Evolutionary conservation across 2,113 vertebrate species (phyloP), one percentile per base, ranked within the genome.

Genomic region (Dascyllus trimaculatus): DNA sequence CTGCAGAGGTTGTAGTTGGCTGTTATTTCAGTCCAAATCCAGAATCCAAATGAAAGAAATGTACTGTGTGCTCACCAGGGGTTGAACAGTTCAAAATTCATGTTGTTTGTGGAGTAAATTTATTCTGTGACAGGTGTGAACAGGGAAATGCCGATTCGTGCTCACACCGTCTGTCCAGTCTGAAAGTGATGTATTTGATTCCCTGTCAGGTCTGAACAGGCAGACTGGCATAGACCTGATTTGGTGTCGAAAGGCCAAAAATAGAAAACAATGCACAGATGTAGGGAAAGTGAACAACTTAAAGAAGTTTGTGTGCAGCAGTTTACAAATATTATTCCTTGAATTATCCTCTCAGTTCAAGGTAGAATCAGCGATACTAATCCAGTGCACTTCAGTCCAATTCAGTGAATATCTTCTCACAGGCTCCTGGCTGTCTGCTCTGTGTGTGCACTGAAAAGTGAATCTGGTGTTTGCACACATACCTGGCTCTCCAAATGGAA

Each of bases 21-120:
- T 78, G 75, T 81, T 70, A 54, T 84, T 74, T 75, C 51, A 71
- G 67, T 71, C 4, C 0, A 40, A 46, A 52, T 71, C 49, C 13
- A 46, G 32, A 11, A 22, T 46, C 21, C 26, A 51, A 24, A 78
- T 59, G 46, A 76, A 69, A 66, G 17, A 83, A 9, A 10, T 26
- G 66, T 24, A 21, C 26, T 22, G 26, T 63, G 11, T 6, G 2
- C 46, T 54, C 45, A 14, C 1, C 22, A 63, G 22, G 19, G 17
- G 59, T 25, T 40, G 13, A 69, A 40, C 5, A 60, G 10, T 45
- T 63, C 19, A 10, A 21, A 43, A 26, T 51, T 24, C 3, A 63
- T 65, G 22, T 49, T 45, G 19, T 25, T 35, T 13, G 19, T 19
- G 4, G 3, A 46, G 25, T 26, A 24, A 25, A 53, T 78, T 52